A percentile compares a stretch with the other conserved stretches of the same genome.
Conservation (phyloP, 2,797 vertebrate genomes). For the Tadarida brasiliensis region DNA sequence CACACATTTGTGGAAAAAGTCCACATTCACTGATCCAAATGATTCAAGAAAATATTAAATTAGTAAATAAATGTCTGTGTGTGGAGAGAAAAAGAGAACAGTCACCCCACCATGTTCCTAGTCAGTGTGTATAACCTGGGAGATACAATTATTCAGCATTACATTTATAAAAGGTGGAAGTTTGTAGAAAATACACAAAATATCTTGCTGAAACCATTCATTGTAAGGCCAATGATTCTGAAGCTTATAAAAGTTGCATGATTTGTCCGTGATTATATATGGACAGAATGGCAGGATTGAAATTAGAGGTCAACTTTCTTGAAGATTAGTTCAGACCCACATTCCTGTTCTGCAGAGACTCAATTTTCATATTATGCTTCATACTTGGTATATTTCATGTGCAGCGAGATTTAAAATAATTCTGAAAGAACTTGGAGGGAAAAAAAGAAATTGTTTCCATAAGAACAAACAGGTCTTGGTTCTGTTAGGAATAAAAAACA, state of each 20-base stretch:
- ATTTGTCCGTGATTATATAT: neutral
- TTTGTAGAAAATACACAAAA: neutral
- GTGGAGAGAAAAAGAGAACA: neutral
- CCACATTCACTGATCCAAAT: neutral
- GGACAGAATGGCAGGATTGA: neutral
- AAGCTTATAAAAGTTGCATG: neutral
- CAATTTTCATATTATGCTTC: neutral
- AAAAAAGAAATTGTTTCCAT: neutral
- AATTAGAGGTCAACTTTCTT: neutral
- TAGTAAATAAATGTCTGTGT: neutral
- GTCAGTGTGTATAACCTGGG: neutral
- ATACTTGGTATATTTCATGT: neutral
- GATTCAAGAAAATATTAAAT: constrained; percentile 12
- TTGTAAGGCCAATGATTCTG: neutral
- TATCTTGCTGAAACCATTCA: neutral
- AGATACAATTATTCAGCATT: neutral
- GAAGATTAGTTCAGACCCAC: neutral
- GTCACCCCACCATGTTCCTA: neutral
- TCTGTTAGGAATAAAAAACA: neutral
- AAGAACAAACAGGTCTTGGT: neutral
- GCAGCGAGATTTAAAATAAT: neutral
- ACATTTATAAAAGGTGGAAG: neutral
- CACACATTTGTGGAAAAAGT: neutral
- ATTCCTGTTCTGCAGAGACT: neutral
- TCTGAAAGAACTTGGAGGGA: neutral